A percentile compares a stretch with the other conserved stretches of the same genome.
These are phyloP conservation scores for Lysandra coridon DNA, from an alignment of 2,888 invertebrate species.

Conservation along the genomic window DNA sequence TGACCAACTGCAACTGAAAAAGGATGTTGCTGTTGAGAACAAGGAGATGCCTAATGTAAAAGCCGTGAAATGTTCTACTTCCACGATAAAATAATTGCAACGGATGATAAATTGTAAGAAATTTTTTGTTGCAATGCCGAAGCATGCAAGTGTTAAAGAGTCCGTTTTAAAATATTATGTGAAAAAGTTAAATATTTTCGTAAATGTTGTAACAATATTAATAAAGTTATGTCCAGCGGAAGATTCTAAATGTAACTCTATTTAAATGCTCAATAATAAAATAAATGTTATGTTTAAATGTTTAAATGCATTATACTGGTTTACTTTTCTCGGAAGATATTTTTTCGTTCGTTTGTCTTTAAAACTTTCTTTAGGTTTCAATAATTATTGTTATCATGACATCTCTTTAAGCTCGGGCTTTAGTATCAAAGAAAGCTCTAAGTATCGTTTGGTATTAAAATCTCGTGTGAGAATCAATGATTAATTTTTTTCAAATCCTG, in stretches of 20 bases:
- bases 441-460: no score
- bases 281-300: neutral
- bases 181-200: neutral
- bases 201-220: neutral
- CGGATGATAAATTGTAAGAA: neutral
- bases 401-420: no score
- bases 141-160: neutral
- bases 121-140: neutral
- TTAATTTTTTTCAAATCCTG: no score
- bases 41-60: slow-evolving; percentile 30
- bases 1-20: slow-evolving; percentile 45
- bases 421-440: neutral
- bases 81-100: slow-evolving; percentile 38
- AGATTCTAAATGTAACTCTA: neutral
- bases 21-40: slow-evolving; percentile 51
- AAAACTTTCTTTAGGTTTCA: no score
- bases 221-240: neutral
- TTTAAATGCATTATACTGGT: neutral
- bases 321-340: neutral
- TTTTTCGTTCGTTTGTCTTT: neutral
- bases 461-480: no score
- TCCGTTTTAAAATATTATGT: neutral
- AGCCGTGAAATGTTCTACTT: slow-evolving; percentile 44
- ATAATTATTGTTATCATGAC: no score
- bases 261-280: neutral